Conservation (phyloP, 2,888 invertebrate genomes). For the Chydorus sphaericus region DNA sequence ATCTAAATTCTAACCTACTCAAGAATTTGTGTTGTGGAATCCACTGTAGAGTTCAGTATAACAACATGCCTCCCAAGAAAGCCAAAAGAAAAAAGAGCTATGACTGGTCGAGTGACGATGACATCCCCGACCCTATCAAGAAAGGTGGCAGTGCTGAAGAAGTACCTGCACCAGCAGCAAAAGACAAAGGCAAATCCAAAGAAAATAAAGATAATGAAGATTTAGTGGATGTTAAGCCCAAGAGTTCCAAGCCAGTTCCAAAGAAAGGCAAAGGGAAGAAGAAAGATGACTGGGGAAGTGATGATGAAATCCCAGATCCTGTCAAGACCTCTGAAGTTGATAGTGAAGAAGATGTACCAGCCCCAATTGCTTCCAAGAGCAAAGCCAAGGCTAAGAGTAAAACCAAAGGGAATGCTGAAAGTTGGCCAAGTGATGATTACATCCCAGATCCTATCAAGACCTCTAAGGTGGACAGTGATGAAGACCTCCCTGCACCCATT, state of each 20-base stretch:
- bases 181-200: conserved; percentile 20
- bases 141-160: conserved; percentile 13
- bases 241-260: too few species aligned
- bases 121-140: neutral
- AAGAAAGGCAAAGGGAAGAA: conserved; percentile 18
- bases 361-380: conserved; percentile 7
- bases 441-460: conserved; percentile 11
- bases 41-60: too few species aligned
- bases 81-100: conserved; percentile 15
- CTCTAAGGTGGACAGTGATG: conserved; percentile 1
- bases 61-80: conserved; percentile 20
- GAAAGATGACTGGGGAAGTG: conserved; percentile 17
- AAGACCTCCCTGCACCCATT: conserved; percentile 9
- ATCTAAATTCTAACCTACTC: too few species aligned
- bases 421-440: neutral
- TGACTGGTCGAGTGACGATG: conserved; percentile 15
- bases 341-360: neutral
- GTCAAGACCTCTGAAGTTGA: neutral
- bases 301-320: conserved; percentile 11
- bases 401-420: conserved; percentile 12
- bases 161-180: conserved; percentile 9
- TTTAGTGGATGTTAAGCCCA: conserved; percentile 16
- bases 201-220: conserved; percentile 16
- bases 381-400: conserved; percentile 18
- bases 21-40: too few species aligned